A percentile compares a stretch with the other conserved stretches of the same genome.
These are phyloP conservation scores for Drosophila neutralis DNA, from an alignment of 2,888 invertebrate species.

Conservation along the genomic window DNA sequence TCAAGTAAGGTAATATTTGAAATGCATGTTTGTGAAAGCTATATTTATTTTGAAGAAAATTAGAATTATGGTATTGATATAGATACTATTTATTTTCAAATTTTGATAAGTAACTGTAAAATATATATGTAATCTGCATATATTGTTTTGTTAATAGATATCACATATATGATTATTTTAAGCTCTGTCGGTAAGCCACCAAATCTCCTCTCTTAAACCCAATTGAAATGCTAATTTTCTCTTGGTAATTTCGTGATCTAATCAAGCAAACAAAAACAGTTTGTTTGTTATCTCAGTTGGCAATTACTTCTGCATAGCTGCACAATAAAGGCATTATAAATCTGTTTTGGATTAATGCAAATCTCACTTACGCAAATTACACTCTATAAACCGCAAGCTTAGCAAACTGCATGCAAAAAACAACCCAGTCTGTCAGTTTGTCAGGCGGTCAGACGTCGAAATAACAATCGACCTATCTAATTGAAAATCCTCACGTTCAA, in stretches of 20 bases:
- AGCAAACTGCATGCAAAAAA: slow-evolving; percentile 39
- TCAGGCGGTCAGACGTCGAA: slow-evolving; percentile 21
- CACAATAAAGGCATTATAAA: slow-evolving; percentile 49
- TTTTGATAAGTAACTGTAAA: neutral
- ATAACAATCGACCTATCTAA: slow-evolving; percentile 65
- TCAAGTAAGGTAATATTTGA: slow-evolving; percentile 10
- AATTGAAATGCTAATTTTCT: slow-evolving; percentile 26
- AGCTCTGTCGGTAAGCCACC: neutral
- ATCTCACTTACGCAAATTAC: slow-evolving; percentile 76
- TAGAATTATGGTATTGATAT: neutral
- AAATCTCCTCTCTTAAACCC: neutral
- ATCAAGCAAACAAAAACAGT: slow-evolving; percentile 18
- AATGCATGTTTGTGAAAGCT: slow-evolving; percentile 24
- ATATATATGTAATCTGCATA: neutral
- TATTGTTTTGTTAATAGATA: neutral
- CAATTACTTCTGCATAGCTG: slow-evolving; percentile 62
- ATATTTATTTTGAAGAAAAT: neutral
- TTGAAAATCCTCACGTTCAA: slow-evolving; percentile 72
- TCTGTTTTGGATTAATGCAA: slow-evolving; percentile 70
- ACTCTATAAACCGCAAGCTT: slow-evolving; percentile 64
- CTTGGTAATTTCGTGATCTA: slow-evolving; percentile 13
- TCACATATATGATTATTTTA: neutral
- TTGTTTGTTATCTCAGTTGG: slow-evolving; percentile 61
- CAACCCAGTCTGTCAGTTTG: slow-evolving; percentile 22
- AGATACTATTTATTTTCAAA: neutral